Conservation (phyloP, 2,797 vertebrate genomes). For the Dendrocincla tyrannina region DNA sequence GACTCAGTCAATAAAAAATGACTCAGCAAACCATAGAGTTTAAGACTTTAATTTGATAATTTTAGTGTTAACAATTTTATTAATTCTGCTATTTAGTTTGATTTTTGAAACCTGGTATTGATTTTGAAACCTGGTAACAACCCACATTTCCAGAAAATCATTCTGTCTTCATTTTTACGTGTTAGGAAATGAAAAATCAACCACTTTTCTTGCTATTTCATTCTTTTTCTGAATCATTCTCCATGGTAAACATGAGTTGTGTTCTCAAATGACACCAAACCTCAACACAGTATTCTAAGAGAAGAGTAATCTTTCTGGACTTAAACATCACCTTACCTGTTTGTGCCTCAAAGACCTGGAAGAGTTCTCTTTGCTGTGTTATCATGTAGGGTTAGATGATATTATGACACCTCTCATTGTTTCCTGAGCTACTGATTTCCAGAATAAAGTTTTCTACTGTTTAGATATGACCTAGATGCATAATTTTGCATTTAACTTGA, state of each 20-base stretch:
- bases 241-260: not conserved
- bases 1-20: not conserved
- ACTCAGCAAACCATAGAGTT: not conserved
- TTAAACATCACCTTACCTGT: not conserved
- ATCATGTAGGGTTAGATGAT: not conserved
- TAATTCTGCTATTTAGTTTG: not conserved
- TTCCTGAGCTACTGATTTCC: constrained; percentile 48
- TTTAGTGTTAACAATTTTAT: not conserved
- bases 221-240: not conserved
- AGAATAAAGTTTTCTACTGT: constrained; percentile 39
- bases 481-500: constrained; percentile 67
- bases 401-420: constrained; percentile 61
- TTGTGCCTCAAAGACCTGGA: constrained; percentile 32
- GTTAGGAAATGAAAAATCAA: not conserved
- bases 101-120: not conserved
- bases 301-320: not conserved
- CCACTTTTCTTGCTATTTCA: not conserved
- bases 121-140: not conserved
- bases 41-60: not conserved
- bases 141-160: not conserved
- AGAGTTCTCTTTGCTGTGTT: not conserved
- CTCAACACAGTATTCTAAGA: not conserved
- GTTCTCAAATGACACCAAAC: not conserved
- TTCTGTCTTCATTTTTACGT: not conserved
- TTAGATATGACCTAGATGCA: constrained; percentile 57